phyloP scores from a whole-genome alignment of 2,797 vertebrate species.

The Moxostoma hubbsi region DNA sequence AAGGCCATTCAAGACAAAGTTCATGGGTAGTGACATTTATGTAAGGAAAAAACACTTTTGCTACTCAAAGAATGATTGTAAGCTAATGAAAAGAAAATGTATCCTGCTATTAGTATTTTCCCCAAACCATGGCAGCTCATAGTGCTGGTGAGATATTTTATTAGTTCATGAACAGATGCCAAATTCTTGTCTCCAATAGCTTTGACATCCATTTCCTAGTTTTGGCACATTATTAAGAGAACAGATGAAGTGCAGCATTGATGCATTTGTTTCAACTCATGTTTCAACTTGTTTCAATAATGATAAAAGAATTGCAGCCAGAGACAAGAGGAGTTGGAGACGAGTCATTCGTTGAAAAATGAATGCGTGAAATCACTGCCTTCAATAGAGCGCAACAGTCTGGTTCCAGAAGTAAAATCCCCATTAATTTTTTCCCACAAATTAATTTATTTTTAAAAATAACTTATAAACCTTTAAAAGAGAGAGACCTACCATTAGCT shows the following conservation, averaged over 20 bases:
- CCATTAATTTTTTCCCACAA: too few species aligned
- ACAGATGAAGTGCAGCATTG: not conserved
- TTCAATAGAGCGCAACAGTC: too few species aligned
- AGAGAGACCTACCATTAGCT: too few species aligned
- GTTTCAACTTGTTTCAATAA: too few species aligned
- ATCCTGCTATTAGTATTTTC: not conserved
- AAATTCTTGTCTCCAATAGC: not conserved
- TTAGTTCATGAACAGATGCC: not conserved
- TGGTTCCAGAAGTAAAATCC: too few species aligned
- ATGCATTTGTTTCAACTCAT: not conserved
- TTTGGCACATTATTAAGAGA: not conserved
- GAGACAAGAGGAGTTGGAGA: too few species aligned
- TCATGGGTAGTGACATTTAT: conserved; percentile 54
- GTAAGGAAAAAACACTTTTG: not conserved
- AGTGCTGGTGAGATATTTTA: not conserved
- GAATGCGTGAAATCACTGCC: too few species aligned
- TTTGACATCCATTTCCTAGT: conserved; percentile 1
- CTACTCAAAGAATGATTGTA: conserved; percentile 16
- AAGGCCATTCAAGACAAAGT: conserved; percentile 43
- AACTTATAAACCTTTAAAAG: too few species aligned
- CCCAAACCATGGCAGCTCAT: not conserved
- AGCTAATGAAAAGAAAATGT: not conserved
- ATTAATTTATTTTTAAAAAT: too few species aligned
- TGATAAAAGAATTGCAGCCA: too few species aligned
- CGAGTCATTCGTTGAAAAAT: too few species aligned